Evolutionary conservation across 2,888 invertebrate species (phyloP).

Genomic region (Corbicula japonica): DNA sequence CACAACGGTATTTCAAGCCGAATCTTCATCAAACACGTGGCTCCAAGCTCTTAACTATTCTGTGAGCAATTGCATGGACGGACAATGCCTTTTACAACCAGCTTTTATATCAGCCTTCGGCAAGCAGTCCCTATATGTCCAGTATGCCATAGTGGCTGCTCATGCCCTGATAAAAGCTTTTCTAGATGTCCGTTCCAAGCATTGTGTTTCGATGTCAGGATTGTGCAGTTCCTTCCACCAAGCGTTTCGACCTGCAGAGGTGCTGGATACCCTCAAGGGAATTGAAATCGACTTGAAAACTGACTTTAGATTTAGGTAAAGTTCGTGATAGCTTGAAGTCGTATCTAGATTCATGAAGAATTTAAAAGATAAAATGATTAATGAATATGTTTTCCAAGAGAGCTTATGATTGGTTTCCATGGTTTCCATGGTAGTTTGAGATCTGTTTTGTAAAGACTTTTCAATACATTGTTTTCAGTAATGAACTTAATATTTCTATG

Average conservation of each 20-base stretch:
- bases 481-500: too few relatives aligned
- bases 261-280: conserved; percentile 15
- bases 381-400: background rate
- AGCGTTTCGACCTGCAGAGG: conserved; percentile 9
- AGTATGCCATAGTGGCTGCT: conserved; percentile 60
- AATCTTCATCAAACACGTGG: conserved; percentile 42
- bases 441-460: background rate
- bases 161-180: conserved; percentile 43
- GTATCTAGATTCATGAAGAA: background rate
- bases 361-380: background rate
- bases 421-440: background rate
- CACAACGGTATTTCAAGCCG: conserved; percentile 13
- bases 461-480: background rate
- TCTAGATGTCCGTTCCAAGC: background rate
- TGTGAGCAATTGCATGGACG: conserved; percentile 1
- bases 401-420: background rate
- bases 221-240: background rate
- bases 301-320: conserved; percentile 46
- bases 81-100: conserved; percentile 12
- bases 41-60: conserved; percentile 19
- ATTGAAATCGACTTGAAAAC: conserved; percentile 25
- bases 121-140: conserved; percentile 46
- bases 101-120: background rate
- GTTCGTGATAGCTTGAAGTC: background rate
- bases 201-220: background rate